Conservation (phyloP, 2,797 vertebrate genomes). For the Lagocephalus sceleratus region DNA sequence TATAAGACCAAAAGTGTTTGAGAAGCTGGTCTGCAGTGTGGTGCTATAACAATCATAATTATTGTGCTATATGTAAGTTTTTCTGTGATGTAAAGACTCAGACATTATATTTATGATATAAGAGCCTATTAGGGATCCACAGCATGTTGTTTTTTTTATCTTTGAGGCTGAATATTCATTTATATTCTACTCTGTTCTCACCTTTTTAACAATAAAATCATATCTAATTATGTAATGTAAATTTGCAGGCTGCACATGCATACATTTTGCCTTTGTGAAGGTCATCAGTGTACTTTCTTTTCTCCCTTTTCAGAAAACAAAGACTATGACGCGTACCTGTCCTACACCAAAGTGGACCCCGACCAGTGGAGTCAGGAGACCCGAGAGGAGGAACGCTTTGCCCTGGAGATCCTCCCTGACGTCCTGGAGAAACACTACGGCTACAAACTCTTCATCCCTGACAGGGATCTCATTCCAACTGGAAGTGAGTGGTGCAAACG, state of each 20-base stretch:
- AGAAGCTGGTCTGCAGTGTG: background rate
- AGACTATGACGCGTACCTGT: conserved; percentile 96
- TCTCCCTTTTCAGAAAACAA: conserved; percentile 83
- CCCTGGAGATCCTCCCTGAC: conserved; percentile 95
- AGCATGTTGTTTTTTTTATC: no score
- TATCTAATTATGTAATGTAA: no score
- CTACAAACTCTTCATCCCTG: conserved; percentile 97
- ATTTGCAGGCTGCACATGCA: background rate
- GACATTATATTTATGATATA: conserved; percentile 1
- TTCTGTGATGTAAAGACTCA: background rate
- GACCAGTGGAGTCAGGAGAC: conserved; percentile 99
- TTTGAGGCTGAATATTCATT: no score
- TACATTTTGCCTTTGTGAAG: background rate
- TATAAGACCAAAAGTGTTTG: conserved; percentile 6
- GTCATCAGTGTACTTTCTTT: background rate
- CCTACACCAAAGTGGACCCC: conserved; percentile 98
- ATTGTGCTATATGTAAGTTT: background rate
- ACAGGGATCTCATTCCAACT: conserved; percentile 96
- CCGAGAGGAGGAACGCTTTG: conserved; percentile 95
- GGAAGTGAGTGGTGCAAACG: conserved; percentile 82
- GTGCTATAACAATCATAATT: background rate
- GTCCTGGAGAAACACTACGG: conserved; percentile 99
- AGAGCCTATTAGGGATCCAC: background rate
- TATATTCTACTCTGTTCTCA: no score
- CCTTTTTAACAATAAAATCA: no score